A percentile compares a stretch with the other conserved stretches of the same genome.
Evolutionary conservation across 2,113 vertebrate genomes (phyloP).

Genomic region (Himantopus leucocephalus): DNA sequence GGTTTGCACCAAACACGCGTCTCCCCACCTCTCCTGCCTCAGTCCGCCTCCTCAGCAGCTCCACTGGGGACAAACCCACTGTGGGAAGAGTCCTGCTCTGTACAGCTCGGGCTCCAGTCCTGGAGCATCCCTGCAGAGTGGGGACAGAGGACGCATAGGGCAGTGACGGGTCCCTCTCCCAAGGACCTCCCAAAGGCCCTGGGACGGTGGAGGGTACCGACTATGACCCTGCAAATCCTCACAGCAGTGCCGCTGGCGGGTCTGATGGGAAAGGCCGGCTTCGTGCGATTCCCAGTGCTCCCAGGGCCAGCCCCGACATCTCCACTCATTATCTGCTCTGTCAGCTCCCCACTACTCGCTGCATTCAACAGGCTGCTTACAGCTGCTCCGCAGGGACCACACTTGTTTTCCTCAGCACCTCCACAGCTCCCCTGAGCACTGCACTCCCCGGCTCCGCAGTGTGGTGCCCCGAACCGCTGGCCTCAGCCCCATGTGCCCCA

Average conservation of each 20-base stretch:
- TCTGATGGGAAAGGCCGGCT: not conserved
- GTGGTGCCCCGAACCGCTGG: rapidly evolving
- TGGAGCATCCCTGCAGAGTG: not conserved
- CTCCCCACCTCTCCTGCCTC: not conserved
- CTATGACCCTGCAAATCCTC: not conserved
- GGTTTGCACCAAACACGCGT: not conserved
- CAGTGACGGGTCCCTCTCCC: not conserved
- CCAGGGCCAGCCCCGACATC: not conserved
- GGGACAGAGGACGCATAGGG: not conserved
- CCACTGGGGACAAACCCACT: rapidly evolving
- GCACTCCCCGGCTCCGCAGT: rapidly evolving
- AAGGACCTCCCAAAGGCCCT: not conserved
- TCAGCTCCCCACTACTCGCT: not conserved
- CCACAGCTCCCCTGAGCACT: not conserved
- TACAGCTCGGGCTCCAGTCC: not conserved
- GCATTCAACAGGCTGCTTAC: not conserved
- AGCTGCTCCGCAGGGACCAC: not conserved
- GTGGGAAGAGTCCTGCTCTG: not conserved
- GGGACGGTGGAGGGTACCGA: not conserved
- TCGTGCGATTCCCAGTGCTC: not conserved
- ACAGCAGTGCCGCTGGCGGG: not conserved
- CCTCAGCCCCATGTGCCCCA: not conserved
- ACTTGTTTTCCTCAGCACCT: not conserved
- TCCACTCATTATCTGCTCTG: not conserved
- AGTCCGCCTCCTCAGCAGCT: not conserved